phyloP scores from a whole-genome alignment of 2,888 invertebrate species.

The Polydrusus cervinus region DNA sequence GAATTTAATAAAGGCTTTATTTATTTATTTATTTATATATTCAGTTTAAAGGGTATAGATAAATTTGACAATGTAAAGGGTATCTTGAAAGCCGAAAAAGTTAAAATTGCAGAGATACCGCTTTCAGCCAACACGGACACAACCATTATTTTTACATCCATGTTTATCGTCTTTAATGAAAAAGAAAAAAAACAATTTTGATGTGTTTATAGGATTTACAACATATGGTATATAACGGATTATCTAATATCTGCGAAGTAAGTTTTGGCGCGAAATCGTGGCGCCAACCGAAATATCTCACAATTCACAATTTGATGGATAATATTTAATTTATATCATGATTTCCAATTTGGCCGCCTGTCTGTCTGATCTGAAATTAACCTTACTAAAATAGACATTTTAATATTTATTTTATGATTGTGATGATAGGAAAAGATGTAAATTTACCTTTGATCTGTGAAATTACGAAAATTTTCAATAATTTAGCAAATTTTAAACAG shows the following conservation, averaged over 20 bases:
- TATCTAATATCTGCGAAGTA: slow-evolving; percentile 26
- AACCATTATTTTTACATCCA: too few relatives aligned
- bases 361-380: slow-evolving; percentile 22
- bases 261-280: slow-evolving; percentile 28
- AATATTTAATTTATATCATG: slow-evolving; percentile 26
- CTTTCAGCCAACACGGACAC: too few relatives aligned
- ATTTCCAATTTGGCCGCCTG: slow-evolving; percentile 25
- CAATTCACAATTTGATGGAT: slow-evolving; percentile 32
- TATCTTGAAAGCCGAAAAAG: too few relatives aligned
- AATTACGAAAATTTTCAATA: background rate
- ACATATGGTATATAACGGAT: slow-evolving; percentile 13
- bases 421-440: background rate
- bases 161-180: background rate
- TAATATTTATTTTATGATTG: slow-evolving; percentile 4
- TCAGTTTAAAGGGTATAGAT: too few relatives aligned
- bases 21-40: too few relatives aligned
- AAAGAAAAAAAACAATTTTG: background rate
- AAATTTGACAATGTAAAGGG: too few relatives aligned
- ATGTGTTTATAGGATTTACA: slow-evolving; percentile 4
- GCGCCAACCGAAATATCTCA: slow-evolving; percentile 24
- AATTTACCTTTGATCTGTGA: background rate
- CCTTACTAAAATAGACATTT: slow-evolving; percentile 18
- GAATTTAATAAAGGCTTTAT: too few relatives aligned
- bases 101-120: too few relatives aligned
- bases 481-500: background rate